Conservation (phyloP, 2,888 invertebrate genomes). For the Geophilus truncorum region DNA sequence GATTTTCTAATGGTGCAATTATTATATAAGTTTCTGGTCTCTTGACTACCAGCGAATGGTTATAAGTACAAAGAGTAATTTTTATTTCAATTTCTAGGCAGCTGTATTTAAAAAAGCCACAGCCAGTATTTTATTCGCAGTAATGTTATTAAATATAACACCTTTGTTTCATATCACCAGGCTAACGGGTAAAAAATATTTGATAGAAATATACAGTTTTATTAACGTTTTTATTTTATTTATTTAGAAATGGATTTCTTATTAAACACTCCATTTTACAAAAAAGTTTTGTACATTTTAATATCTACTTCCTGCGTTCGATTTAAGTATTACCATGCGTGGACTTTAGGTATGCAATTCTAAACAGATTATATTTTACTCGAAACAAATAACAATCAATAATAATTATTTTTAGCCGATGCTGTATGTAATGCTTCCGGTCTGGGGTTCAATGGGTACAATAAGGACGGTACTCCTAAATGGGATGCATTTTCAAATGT, state of each 20-base stretch:
- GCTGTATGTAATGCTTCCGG: conserved; percentile 93
- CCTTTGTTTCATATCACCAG: conserved; percentile 66
- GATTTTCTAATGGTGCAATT: too few relatives aligned
- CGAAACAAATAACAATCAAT: too few relatives aligned
- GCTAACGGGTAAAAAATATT: conserved; percentile 57
- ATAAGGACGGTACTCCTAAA: conserved; percentile 64
- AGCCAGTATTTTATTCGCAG: conserved; percentile 65
- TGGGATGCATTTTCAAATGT: conserved; percentile 95
- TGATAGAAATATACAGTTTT: not conserved
- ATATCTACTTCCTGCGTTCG: conserved; percentile 72
- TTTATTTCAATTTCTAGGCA: conserved; percentile 39
- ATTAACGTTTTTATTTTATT: conserved; percentile 36
- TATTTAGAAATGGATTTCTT: conserved; percentile 61
- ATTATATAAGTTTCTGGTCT: too few relatives aligned
- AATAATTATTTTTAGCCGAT: conserved; percentile 59
- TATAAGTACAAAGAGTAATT: not conserved
- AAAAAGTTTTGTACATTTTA: conserved; percentile 69
- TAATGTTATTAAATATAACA: conserved; percentile 46
- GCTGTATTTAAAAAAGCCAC: conserved; percentile 65
- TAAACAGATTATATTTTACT: too few relatives aligned
- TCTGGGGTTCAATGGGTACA: conserved; percentile 78
- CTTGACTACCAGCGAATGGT: too few relatives aligned
- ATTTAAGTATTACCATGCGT: conserved; percentile 95
- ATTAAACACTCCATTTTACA: conserved; percentile 54
- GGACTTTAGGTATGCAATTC: conserved; percentile 63